Evolutionary conservation across 2,113 vertebrate genomes (phyloP).

Genomic region (Bubo bubo): DNA sequence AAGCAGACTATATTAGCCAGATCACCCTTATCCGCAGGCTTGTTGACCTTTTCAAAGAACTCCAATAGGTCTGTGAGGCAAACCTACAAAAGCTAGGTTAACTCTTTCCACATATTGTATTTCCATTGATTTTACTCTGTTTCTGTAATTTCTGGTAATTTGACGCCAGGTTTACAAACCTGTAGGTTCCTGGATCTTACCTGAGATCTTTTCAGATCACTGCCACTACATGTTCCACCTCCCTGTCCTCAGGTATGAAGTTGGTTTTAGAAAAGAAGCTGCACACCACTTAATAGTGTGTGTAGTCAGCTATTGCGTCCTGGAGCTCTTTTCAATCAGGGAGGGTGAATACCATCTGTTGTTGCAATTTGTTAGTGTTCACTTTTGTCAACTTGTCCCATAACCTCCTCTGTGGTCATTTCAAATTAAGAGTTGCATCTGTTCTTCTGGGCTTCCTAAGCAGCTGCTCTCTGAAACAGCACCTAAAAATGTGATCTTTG

Average conservation of each 20-base stretch:
- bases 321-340: background rate
- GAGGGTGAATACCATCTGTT: conserved; percentile 40
- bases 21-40: conserved; percentile 30
- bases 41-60: conserved; percentile 41
- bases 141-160: background rate
- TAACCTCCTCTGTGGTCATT: conserved; percentile 25
- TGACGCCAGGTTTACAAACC: background rate
- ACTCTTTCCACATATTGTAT: background rate
- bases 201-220: background rate
- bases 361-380: conserved; percentile 11
- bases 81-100: background rate
- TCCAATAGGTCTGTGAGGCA: background rate
- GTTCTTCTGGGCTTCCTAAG: conserved; percentile 1
- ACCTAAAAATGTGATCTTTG: background rate
- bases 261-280: background rate
- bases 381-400: conserved; percentile 25
- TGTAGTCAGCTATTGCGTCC: background rate
- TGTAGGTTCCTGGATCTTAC: background rate
- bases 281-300: background rate
- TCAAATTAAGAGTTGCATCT: conserved; percentile 47
- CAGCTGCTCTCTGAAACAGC: conserved; percentile 2
- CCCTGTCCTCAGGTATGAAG: background rate
- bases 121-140: background rate
- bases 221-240: background rate
- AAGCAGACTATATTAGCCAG: background rate